Evolutionary conservation across 2,888 invertebrate species (phyloP).

Genomic region (Thumatha senex): DNA sequence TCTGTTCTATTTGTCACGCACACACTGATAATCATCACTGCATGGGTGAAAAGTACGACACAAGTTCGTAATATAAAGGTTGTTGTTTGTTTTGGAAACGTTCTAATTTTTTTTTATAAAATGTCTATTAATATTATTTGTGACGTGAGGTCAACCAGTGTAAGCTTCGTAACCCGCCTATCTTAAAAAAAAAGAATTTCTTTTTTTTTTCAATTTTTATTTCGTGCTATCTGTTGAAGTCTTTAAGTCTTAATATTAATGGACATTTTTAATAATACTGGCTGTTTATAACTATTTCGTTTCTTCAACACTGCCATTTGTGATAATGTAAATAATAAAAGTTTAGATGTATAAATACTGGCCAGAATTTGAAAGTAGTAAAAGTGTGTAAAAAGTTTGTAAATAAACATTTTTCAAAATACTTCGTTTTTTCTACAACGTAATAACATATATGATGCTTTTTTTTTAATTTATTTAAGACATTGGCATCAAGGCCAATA

Average conservation of each 20-base stretch:
- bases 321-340: constrained; percentile 28
- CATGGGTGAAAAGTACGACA: neutral
- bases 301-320: constrained; percentile 24
- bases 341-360: constrained; percentile 18
- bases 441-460: neutral
- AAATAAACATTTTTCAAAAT: constrained; percentile 34
- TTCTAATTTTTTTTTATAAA: neutral
- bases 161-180: no score
- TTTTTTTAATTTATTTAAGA: neutral
- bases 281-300: constrained; percentile 4
- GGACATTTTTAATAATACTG: neutral
- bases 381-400: constrained; percentile 41
- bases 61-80: neutral
- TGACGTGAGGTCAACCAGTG: neutral
- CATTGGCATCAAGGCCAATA: no score
- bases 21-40: neutral
- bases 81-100: neutral
- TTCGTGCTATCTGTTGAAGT: neutral
- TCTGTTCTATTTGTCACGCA: neutral
- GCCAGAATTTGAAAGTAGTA: constrained; percentile 34
- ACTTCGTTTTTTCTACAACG: no score
- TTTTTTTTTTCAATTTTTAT: no score
- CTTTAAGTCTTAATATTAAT: neutral
- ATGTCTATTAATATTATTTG: constrained; percentile 6
- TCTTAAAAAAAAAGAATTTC: neutral